Conservation (phyloP, 2,797 vertebrate genomes). For the Gallinago nigripennis region DNA sequence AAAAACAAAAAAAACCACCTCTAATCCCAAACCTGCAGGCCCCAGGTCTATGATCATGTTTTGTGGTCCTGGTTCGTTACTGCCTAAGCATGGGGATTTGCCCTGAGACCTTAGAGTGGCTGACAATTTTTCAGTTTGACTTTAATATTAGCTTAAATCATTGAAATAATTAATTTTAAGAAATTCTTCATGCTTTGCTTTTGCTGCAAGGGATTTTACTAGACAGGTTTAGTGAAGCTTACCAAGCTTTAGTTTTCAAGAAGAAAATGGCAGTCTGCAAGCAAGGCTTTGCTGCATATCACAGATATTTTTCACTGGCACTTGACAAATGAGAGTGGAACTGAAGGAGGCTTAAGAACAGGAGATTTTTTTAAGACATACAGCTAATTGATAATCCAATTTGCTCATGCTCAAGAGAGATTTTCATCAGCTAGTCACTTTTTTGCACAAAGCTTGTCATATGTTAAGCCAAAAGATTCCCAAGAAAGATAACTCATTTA, state of each 20-base stretch:
- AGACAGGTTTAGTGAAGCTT: slow-evolving; percentile 50
- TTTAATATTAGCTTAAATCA: slow-evolving; percentile 33
- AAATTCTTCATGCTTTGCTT: slow-evolving; percentile 29
- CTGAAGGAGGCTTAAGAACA: slow-evolving; percentile 5
- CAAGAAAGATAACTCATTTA: slow-evolving; percentile 50
- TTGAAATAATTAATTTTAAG: slow-evolving; percentile 46
- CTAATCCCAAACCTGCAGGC: neutral
- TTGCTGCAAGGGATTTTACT: slow-evolving; percentile 31
- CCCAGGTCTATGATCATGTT: neutral
- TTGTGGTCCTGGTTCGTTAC: neutral
- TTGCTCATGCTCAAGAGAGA: slow-evolving; percentile 43
- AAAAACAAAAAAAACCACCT: neutral
- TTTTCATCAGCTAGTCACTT: slow-evolving; percentile 57
- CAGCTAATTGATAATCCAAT: slow-evolving; percentile 63
- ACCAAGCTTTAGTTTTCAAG: slow-evolving; percentile 5
- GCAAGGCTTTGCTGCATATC: neutral
- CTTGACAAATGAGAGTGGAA: slow-evolving; percentile 55
- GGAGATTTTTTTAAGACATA: slow-evolving; percentile 22
- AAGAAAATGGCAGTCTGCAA: slow-evolving; percentile 39
- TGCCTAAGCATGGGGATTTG: neutral
- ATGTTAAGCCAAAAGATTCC: slow-evolving; percentile 35
- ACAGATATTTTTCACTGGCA: neutral
- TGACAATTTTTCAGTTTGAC: slow-evolving; percentile 24
- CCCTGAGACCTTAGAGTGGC: neutral
- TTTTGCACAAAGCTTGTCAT: slow-evolving; percentile 50